Evolutionary conservation across 2,113 vertebrate genomes (phyloP), one percentile per base, ranked within the genome.

Genomic region (Delphinapterus leucas): DNA sequence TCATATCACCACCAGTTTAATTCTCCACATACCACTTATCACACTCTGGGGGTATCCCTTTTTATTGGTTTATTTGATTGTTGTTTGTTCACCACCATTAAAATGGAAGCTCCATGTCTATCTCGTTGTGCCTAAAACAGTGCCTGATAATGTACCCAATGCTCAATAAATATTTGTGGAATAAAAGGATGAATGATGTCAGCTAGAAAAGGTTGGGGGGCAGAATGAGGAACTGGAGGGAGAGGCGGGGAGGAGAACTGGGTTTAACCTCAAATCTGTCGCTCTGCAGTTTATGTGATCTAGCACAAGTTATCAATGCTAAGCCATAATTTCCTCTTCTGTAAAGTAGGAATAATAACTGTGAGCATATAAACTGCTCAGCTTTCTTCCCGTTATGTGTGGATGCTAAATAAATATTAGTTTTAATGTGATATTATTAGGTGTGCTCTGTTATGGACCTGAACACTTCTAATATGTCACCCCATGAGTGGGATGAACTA

Each of bases 181-280:
- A n/a, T 74, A 65, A 65, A 47, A 67, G 14, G n/a, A 20, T 80
- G 28, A 53, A 28, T 44, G 23, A 20, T 25, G 28, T 58, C 49
- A 82, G 10, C 25, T 53, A 85, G 60, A 65, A 70, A 94, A 80
- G 15, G 3, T 13, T 83, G 6, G 20, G 1, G 4, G 4, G 15
- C 15, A 53, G 28, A 83, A 55, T 8, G 31, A 67, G 13, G 28
- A 65, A 47, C 31, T 76, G 63, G 79, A 41, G 58, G 20, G 21
- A 67, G 38, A 77, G 12, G n/a, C 63, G 17, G 21, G 55, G 38
- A 77, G 12, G n/a, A 68, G 55, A 28, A 58, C 80, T 73, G 53
- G 49, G 53, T 93, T 88, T 92, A 88, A 95, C 92, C 87, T 83
- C 96, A 49, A 60, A 95, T 97, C 93, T 36, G n/a, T 97, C 96